Conservation (phyloP, 2,113 vertebrate species). For the Alouatta palliata region DNA sequence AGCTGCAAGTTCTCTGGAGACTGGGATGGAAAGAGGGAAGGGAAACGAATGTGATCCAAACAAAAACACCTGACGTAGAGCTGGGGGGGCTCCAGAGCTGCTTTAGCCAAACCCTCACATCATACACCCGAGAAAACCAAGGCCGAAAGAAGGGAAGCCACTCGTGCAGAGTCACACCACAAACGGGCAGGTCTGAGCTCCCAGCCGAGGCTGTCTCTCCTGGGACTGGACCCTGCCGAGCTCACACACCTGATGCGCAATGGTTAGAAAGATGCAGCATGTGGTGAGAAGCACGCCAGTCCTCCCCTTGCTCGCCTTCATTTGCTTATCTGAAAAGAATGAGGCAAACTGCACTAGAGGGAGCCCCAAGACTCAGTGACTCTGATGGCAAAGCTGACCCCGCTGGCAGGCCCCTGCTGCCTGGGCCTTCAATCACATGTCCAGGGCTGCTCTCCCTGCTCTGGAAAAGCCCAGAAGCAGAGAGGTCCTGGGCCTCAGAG, state of each 20-base stretch:
- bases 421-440: not conserved
- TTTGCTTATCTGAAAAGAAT: not conserved
- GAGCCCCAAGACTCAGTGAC: not conserved
- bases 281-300: not conserved
- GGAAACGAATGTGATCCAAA: not conserved
- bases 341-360: rapidly evolving
- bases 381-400: not conserved
- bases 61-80: not conserved
- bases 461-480: not conserved
- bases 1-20: not conserved
- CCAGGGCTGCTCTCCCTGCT: not conserved
- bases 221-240: rapidly evolving
- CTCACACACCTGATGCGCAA: rapidly evolving
- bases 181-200: not conserved
- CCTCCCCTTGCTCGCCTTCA: not conserved
- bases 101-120: not conserved
- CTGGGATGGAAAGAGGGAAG: not conserved
- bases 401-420: not conserved
- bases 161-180: not conserved
- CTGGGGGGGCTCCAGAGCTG: not conserved
- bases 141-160: not conserved
- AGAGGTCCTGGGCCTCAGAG: not conserved
- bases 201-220: not conserved
- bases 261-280: rapidly evolving
- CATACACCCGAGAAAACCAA: not conserved